Evolutionary conservation across 2,888 invertebrate genomes (phyloP).

Genomic region (Andrena trimmerana): DNA sequence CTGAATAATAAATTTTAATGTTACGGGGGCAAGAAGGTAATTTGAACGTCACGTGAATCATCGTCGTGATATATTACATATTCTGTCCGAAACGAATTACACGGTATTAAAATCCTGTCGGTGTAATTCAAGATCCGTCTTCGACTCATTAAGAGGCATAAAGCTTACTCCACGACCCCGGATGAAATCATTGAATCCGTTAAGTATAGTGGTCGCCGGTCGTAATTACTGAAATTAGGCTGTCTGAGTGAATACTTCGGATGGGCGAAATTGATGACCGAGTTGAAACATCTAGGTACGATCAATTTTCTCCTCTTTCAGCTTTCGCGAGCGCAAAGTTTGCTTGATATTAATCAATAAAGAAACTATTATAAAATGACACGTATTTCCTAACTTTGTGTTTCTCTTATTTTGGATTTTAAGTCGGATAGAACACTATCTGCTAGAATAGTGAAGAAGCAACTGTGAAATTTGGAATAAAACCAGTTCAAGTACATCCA

Average conservation of each 20-base stretch:
- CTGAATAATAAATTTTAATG: not conserved
- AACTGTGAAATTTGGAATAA: not conserved
- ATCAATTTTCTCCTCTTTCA: not conserved
- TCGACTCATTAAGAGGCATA: conserved; percentile 51
- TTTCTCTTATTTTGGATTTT: not conserved
- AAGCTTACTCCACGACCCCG: conserved; percentile 52
- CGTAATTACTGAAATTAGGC: conserved; percentile 63
- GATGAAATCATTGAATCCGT: conserved; percentile 66
- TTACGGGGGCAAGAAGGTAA: not conserved
- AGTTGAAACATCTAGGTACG: not conserved
- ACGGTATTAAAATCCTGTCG: conserved; percentile 10
- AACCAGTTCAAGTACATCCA: not conserved
- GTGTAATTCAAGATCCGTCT: conserved; percentile 46
- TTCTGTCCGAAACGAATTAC: conserved; percentile 8
- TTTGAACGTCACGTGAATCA: not conserved
- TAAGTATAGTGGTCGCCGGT: conserved; percentile 50
- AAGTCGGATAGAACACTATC: not conserved
- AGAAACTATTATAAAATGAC: not conserved
- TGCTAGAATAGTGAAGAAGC: not conserved
- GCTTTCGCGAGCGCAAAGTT: not conserved
- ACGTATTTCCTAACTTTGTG: not conserved
- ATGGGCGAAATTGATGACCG: not conserved
- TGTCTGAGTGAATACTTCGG: conserved; percentile 31
- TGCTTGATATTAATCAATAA: not conserved
- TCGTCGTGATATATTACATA: not conserved